Conservation (phyloP, 2,797 vertebrate species). For the Manis javanica region DNA sequence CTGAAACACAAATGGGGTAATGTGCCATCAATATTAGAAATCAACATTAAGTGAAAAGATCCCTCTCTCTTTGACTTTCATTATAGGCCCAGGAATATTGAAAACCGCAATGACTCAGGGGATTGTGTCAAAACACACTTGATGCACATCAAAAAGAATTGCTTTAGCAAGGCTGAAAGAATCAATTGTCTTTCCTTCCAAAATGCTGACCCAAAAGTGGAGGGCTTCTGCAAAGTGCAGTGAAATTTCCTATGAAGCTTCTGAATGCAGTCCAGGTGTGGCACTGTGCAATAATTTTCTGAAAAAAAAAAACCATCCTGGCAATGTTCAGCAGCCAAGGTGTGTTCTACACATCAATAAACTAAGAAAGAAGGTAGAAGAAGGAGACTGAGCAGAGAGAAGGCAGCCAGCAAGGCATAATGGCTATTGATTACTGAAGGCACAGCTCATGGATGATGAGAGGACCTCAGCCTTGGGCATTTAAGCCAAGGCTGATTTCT, state of each 20-base stretch:
- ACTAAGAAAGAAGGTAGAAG: background rate
- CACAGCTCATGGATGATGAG: rapidly evolving
- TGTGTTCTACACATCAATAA: background rate
- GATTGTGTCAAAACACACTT: slow-evolving; percentile 72
- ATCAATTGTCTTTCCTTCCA: slow-evolving; percentile 68
- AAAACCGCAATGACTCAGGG: slow-evolving; percentile 67
- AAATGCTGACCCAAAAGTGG: slow-evolving; percentile 71
- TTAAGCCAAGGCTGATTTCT: background rate
- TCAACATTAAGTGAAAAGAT: slow-evolving; percentile 67
- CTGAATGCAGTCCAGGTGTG: background rate
- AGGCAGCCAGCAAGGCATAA: background rate
- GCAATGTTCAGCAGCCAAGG: background rate
- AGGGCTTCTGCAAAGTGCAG: slow-evolving; percentile 11
- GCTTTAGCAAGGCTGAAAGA: slow-evolving; percentile 61
- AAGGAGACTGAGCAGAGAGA: background rate
- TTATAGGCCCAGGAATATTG: slow-evolving; percentile 73
- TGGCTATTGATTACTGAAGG: background rate
- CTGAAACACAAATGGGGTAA: slow-evolving; percentile 53
- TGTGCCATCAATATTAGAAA: slow-evolving; percentile 65
- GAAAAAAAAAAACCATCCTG: background rate
- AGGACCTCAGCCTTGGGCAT: rapidly evolving
- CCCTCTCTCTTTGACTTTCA: slow-evolving; percentile 64
- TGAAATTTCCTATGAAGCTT: slow-evolving; percentile 64
- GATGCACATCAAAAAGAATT: slow-evolving; percentile 67
- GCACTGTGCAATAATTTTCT: background rate